Conservation (phyloP, 2,888 invertebrate genomes). For the Agriotes lineatus region DNA sequence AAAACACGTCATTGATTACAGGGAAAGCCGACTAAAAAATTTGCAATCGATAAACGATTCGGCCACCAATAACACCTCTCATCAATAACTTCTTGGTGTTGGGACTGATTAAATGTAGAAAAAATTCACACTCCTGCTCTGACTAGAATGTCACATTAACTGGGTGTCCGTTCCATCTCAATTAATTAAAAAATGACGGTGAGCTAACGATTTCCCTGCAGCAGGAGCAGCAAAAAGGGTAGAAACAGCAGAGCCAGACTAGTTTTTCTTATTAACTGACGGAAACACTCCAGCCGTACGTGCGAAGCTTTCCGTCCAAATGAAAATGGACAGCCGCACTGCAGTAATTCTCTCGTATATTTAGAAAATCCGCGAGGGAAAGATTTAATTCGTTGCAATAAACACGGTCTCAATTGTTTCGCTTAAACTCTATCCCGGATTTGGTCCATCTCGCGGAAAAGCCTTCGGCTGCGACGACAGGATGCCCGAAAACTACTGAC, state of each 20-base stretch:
- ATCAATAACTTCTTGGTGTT: too few relatives aligned
- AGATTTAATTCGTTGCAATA: conserved; percentile 28
- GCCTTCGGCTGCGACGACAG: conserved; percentile 1
- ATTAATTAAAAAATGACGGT: too few relatives aligned
- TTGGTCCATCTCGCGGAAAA: conserved; percentile 3
- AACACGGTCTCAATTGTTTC: conserved; percentile 26
- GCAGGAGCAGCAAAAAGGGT: not conserved
- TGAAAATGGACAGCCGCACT: conserved; percentile 24
- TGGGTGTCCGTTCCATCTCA: too few relatives aligned
- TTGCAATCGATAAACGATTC: not conserved
- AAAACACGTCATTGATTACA: conserved; percentile 33
- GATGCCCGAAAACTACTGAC: not conserved
- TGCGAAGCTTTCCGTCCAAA: conserved; percentile 4
- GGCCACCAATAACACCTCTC: too few relatives aligned
- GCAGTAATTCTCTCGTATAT: conserved; percentile 21
- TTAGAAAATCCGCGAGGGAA: conserved; percentile 19
- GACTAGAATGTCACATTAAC: too few relatives aligned
- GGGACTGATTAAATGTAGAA: too few relatives aligned
- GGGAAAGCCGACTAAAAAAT: conserved; percentile 21
- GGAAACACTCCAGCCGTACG: conserved; percentile 2
- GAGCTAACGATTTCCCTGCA: not conserved
- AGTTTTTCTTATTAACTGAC: conserved; percentile 7
- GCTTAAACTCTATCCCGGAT: conserved; percentile 17
- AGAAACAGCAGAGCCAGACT: not conserved
- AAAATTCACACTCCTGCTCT: too few relatives aligned